Conservation (phyloP, 2,797 vertebrate species). For the Lacerta agilis region DNA sequence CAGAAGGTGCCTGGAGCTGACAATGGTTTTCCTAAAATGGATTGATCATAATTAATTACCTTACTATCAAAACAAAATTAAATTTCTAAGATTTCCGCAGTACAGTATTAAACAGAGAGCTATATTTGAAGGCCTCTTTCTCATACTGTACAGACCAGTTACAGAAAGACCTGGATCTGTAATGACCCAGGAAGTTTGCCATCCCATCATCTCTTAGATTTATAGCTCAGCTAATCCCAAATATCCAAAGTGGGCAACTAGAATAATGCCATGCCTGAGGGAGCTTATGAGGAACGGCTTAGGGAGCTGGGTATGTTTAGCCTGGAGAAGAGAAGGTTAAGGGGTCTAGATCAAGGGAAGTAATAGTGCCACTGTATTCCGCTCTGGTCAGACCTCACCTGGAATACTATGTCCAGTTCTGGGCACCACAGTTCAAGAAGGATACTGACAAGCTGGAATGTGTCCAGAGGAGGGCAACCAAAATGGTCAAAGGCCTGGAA, state of each 20-base stretch:
- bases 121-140: not conserved
- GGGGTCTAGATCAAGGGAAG: too few relatives aligned
- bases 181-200: not conserved
- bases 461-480: too few relatives aligned
- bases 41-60: conserved; percentile 61
- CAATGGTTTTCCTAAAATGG: conserved; percentile 53
- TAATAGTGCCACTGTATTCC: too few relatives aligned
- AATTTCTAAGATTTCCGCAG: conserved; percentile 34
- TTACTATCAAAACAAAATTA: conserved; percentile 59
- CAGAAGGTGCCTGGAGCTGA: conserved; percentile 54
- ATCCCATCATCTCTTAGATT: not conserved
- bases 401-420: too few relatives aligned
- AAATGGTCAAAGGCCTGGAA: too few relatives aligned
- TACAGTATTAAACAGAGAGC: conserved; percentile 17
- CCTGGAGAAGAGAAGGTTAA: too few relatives aligned
- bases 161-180: not conserved
- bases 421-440: too few relatives aligned
- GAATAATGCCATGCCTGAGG: not conserved
- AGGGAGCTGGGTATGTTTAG: too few relatives aligned
- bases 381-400: too few relatives aligned
- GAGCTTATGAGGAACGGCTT: too few relatives aligned
- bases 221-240: conserved; percentile 8
- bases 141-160: not conserved
- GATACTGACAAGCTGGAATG: too few relatives aligned
- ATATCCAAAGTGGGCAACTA: not conserved